Conservation (phyloP, 1,140 invertebrate genomes). For the Melipona quadrifasciata region DNA sequence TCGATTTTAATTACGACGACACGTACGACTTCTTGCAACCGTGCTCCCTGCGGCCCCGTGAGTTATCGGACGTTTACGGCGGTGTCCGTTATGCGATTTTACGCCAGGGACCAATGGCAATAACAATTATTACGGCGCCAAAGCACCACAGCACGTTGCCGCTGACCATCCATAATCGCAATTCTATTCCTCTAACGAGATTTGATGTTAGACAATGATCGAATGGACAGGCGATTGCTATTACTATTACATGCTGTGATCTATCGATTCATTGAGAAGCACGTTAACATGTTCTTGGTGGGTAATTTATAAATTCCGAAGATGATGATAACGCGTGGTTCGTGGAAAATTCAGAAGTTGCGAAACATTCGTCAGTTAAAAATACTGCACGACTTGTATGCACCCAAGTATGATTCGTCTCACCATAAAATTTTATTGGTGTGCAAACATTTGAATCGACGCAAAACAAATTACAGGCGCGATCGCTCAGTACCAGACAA, state of each 20-base stretch:
- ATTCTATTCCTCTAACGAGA: background rate
- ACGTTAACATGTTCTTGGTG: no score
- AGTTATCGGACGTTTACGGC: slow-evolving; percentile 64
- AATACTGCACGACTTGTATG: no score
- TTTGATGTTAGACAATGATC: background rate
- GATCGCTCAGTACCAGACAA: no score
- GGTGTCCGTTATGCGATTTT: slow-evolving; percentile 66
- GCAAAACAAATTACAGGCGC: no score
- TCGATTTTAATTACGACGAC: slow-evolving; percentile 62
- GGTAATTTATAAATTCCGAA: slow-evolving; percentile 2
- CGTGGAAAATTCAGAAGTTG: background rate
- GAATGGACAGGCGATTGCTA: background rate
- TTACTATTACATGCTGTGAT: background rate
- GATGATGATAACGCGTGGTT: background rate
- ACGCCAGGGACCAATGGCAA: slow-evolving; percentile 47
- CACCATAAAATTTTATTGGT: no score
- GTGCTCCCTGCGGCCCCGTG: slow-evolving; percentile 24
- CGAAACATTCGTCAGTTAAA: background rate
- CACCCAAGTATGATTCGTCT: no score
- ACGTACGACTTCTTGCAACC: slow-evolving; percentile 33
- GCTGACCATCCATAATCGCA: slow-evolving; percentile 41
- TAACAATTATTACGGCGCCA: slow-evolving; percentile 46
- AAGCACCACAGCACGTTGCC: slow-evolving; percentile 38
- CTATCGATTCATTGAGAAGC: background rate
- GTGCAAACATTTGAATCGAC: no score